Conservation (phyloP, 2,113 vertebrate species). For the Lasiurus cinereus region DNA sequence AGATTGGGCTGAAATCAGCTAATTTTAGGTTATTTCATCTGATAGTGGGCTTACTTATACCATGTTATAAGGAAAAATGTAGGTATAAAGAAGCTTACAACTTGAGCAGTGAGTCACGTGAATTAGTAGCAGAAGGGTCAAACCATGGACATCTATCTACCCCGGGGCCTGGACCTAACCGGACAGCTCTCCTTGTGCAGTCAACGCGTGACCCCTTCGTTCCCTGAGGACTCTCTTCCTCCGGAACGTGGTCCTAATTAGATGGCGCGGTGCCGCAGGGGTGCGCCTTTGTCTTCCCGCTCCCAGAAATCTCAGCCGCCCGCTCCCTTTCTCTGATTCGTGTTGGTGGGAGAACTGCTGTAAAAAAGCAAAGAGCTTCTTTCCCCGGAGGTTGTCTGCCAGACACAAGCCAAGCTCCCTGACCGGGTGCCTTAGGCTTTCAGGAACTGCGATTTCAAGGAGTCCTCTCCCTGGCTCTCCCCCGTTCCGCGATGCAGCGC, state of each 20-base stretch:
- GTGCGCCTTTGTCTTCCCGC: not conserved
- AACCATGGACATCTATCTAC: not conserved
- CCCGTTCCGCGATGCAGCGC: not conserved
- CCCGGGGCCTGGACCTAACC: not conserved
- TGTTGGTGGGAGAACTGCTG: not conserved
- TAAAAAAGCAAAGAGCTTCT: not conserved
- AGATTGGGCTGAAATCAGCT: not conserved
- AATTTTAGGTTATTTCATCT: not conserved
- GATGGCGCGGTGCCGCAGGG: not conserved
- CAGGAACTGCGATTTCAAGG: not conserved
- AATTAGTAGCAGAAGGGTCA: not conserved
- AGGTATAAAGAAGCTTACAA: not conserved
- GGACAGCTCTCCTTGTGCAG: constrained; percentile 11
- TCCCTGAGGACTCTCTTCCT: not conserved
- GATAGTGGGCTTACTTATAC: not conserved
- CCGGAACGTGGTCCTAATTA: not conserved
- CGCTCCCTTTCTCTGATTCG: not conserved
- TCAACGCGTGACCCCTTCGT: accelerated
- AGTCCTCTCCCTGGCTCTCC: constrained; percentile 21
- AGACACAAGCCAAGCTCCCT: not conserved
- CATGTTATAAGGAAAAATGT: not conserved
- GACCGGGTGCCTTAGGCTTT: not conserved
- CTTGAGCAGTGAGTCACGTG: not conserved
- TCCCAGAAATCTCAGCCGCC: not conserved
- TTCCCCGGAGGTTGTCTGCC: not conserved